Conservation (phyloP, 2,113 vertebrate species). For the Trogon melanurus region DNA sequence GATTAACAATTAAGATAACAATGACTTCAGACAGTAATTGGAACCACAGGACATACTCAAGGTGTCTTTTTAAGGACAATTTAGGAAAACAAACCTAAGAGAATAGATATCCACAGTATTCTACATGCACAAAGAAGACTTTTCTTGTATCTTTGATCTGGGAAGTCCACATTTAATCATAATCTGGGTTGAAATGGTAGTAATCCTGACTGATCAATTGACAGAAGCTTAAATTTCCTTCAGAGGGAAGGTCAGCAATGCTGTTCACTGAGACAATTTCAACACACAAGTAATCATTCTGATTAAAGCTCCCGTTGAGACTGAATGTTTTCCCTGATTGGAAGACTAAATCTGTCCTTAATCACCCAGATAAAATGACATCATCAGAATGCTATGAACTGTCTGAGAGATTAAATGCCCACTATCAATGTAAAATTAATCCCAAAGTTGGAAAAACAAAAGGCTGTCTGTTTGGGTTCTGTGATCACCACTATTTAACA, state of each 20-base stretch:
- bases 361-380: conserved; percentile 16
- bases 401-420: neutral
- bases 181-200: neutral
- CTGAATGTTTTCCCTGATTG: conserved; percentile 24
- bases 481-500: neutral
- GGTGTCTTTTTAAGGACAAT: neutral
- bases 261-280: neutral
- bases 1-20: neutral
- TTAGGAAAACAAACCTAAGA: neutral
- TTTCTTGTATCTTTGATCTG: conserved; percentile 9
- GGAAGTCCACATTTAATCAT: conserved; percentile 40
- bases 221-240: conserved; percentile 48
- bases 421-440: neutral
- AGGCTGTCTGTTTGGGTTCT: neutral
- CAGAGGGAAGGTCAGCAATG: conserved; percentile 29
- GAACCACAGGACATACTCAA: neutral
- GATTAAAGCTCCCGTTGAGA: conserved; percentile 41
- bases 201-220: conserved; percentile 25
- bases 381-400: conserved; percentile 2
- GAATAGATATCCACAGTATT: neutral
- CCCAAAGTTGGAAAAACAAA: conserved; percentile 11
- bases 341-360: conserved; percentile 55
- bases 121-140: neutral
- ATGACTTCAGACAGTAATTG: neutral
- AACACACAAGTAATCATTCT: neutral